These are phyloP conservation scores for Halictus rubicundus DNA, from an alignment of 1,140 invertebrate genomes.

Conservation along the genomic window DNA sequence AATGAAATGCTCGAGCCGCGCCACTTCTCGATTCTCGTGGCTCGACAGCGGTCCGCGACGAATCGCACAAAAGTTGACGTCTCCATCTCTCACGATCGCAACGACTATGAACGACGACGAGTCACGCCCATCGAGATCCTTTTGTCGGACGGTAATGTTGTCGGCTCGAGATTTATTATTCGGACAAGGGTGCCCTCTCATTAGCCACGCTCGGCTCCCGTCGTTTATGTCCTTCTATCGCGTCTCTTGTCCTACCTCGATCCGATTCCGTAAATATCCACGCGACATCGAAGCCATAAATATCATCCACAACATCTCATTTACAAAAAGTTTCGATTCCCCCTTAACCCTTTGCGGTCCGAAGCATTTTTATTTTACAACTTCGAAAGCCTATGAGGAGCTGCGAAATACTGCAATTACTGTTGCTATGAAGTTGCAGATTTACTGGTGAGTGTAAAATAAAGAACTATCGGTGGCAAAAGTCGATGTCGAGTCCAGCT, in stretches of 20 bases:
- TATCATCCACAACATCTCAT: no score
- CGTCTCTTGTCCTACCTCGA: background rate
- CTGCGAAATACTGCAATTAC: no score
- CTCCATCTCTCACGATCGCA: constrained; percentile 71
- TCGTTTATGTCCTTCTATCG: constrained; percentile 34
- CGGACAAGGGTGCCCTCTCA: constrained; percentile 70
- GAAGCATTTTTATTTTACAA: no score
- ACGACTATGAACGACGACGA: constrained; percentile 36
- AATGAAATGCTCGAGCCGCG: constrained; percentile 16
- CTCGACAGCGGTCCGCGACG: constrained; percentile 74
- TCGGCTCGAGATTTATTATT: constrained; percentile 74
- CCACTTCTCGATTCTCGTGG: constrained; percentile 38
- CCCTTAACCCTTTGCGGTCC: no score
- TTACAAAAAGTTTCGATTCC: no score
- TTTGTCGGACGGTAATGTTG: constrained; percentile 54
- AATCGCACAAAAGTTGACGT: constrained; percentile 76
- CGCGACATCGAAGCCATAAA: no score
- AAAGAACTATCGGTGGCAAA: no score
- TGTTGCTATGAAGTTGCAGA: no score
- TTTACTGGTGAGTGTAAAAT: no score
- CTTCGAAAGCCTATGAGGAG: no score
- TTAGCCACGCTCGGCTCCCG: constrained; percentile 77
- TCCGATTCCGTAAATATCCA: no score
- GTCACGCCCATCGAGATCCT: constrained; percentile 59
- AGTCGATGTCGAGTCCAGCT: no score